phyloP scores from a whole-genome alignment of 2,888 invertebrate genomes.

The Autographa gamma region DNA sequence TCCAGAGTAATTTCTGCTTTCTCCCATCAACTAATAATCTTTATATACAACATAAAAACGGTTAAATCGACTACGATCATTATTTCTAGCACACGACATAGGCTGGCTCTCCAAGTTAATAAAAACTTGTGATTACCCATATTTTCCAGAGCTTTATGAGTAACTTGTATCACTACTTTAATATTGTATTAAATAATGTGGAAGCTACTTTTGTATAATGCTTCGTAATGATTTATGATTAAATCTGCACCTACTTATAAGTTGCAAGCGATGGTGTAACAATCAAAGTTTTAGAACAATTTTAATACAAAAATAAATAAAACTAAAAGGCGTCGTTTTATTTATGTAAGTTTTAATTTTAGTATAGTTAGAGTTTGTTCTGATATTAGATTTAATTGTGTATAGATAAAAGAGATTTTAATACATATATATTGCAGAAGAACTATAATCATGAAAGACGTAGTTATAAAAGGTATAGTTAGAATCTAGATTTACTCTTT shows the following conservation, averaged over 20 bases:
- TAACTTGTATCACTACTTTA: background rate
- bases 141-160: background rate
- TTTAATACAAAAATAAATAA: too few species aligned
- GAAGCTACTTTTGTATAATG: background rate
- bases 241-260: background rate
- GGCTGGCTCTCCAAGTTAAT: background rate
- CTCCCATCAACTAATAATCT: background rate
- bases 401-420: too few species aligned
- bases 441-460: background rate
- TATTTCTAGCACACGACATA: background rate
- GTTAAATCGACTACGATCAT: background rate
- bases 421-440: background rate
- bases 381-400: too few species aligned
- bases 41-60: background rate
- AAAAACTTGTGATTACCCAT: constrained; percentile 1
- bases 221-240: constrained; percentile 4
- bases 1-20: background rate
- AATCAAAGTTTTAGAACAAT: background rate
- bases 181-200: background rate
- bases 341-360: too few species aligned
- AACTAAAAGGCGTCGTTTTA: too few species aligned
- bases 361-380: too few species aligned
- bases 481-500: background rate
- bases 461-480: too few species aligned
- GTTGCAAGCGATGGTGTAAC: background rate